Percentiles rank a stretch among this genome's conserved stretches.
Conservation (phyloP, 2,797 vertebrate species). For the Dendrocincla fuliginosa region DNA sequence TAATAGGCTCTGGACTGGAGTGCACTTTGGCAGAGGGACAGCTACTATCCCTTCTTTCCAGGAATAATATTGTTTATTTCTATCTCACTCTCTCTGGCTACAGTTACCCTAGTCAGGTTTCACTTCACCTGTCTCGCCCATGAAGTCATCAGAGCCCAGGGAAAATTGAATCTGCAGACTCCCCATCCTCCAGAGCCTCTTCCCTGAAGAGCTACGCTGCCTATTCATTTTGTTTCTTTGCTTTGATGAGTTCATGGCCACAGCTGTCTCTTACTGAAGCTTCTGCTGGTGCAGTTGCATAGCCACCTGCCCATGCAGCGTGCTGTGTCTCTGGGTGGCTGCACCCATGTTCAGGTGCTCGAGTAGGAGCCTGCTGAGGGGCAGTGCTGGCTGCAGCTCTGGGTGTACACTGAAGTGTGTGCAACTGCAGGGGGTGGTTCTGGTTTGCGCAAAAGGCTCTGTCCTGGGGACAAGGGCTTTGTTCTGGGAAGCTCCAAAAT, state of each 20-base stretch:
- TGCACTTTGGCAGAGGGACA: conserved; percentile 52
- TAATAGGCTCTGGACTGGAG: conserved; percentile 39
- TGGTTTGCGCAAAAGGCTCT: background rate
- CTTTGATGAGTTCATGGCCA: background rate
- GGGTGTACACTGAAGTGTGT: background rate
- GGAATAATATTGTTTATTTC: conserved; percentile 71
- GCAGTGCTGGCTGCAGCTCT: background rate
- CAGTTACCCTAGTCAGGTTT: conserved; percentile 47
- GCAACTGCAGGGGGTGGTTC: background rate
- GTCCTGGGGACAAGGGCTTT: background rate
- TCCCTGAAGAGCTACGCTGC: background rate
- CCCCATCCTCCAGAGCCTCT: background rate
- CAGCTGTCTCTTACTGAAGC: background rate
- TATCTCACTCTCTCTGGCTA: conserved; percentile 36
- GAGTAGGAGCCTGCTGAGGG: background rate
- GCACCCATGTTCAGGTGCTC: background rate
- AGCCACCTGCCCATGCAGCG: background rate
- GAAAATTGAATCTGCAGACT: background rate
- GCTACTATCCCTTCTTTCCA: conserved; percentile 66
- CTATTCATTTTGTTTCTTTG: background rate
- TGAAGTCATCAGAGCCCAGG: background rate
- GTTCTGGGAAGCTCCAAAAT: conserved; percentile 28
- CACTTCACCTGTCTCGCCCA: conserved; percentile 50
- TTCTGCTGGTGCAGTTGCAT: background rate
- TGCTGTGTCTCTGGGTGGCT: background rate